A percentile compares a stretch with the other conserved stretches of the same genome.
phyloP scores from a whole-genome alignment of 2,888 invertebrate species.

The Ichneumoninae sp. region DNA sequence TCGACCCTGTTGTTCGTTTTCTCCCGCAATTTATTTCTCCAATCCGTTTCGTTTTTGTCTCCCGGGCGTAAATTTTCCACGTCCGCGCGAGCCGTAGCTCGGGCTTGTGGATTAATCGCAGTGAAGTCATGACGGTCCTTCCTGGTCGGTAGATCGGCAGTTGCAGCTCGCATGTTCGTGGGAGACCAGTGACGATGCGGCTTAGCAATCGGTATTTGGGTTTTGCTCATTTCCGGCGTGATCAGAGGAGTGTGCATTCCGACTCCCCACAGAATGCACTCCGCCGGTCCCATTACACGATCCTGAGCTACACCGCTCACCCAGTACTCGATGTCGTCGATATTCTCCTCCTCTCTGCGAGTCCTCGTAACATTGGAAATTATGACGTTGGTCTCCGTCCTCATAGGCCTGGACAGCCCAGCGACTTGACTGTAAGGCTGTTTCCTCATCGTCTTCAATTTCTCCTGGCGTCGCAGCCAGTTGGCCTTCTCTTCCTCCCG shows the following conservation, averaged over 20 bases:
- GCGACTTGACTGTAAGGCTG: conserved; percentile 67
- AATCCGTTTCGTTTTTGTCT: neutral
- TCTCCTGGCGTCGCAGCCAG: conserved; percentile 71
- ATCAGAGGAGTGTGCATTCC: conserved; percentile 73
- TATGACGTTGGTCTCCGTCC: conserved; percentile 72
- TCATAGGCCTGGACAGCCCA: conserved; percentile 71
- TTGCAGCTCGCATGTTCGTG: conserved; percentile 56
- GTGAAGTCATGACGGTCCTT: neutral
- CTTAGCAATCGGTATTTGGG: conserved; percentile 62
- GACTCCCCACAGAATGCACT: conserved; percentile 71
- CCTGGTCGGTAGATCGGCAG: neutral
- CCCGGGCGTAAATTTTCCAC: neutral
- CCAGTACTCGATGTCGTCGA: conserved; percentile 71
- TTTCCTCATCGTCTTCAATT: conserved; percentile 72
- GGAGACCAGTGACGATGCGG: conserved; percentile 74
- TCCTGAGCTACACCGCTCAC: conserved; percentile 73
- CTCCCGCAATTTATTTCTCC: conserved; percentile 4
- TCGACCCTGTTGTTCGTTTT: conserved; percentile 24
- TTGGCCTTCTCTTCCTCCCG: conserved; percentile 72
- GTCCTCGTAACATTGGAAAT: conserved; percentile 73
- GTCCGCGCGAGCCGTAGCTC: neutral
- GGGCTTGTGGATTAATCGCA: neutral
- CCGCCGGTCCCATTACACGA: conserved; percentile 66
- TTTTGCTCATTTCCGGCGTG: conserved; percentile 73
- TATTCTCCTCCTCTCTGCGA: conserved; percentile 56